phyloP scores from a whole-genome alignment of 1,140 invertebrate genomes.

The Megathymus violae region DNA sequence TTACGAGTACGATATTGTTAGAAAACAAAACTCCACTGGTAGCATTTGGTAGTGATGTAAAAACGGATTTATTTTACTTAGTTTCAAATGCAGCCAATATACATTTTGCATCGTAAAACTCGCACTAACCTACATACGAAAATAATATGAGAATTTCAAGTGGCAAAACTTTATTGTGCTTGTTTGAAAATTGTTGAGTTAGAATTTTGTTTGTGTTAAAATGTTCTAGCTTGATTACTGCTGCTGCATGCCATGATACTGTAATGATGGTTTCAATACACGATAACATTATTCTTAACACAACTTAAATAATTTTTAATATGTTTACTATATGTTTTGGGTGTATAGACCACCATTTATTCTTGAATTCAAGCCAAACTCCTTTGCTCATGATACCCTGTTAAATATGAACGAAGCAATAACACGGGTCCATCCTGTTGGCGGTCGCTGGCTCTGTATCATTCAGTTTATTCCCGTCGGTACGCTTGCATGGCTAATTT shows the following conservation, averaged over 20 bases:
- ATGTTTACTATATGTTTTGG: too few relatives aligned
- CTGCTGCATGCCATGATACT: too few relatives aligned
- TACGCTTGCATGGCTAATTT: too few relatives aligned
- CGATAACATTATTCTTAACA: not conserved
- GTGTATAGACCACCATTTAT: too few relatives aligned
- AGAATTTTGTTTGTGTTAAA: constrained; percentile 22
- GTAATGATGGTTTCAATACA: too few relatives aligned
- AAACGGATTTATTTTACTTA: constrained; percentile 29
- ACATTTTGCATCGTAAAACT: constrained; percentile 24
- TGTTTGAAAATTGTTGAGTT: constrained; percentile 23
- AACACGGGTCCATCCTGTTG: too few relatives aligned
- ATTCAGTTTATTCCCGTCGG: too few relatives aligned
- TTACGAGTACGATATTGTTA: not conserved
- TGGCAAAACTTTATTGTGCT: constrained; percentile 31
- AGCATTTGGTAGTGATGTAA: constrained; percentile 25
- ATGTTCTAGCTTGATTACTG: not conserved
- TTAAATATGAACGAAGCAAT: too few relatives aligned
- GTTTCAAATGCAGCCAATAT: constrained; percentile 25
- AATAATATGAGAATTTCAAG: constrained; percentile 30
- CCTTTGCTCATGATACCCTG: too few relatives aligned
- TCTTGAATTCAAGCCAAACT: too few relatives aligned
- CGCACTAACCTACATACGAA: constrained; percentile 25
- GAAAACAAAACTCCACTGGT: constrained; percentile 13
- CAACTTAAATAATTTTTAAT: not conserved
- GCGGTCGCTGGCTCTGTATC: too few relatives aligned